A percentile compares a stretch with the other conserved stretches of the same genome.
Evolutionary conservation across 2,888 invertebrate genomes (phyloP).

Genomic region (Drosophila austrosaltans): DNA sequence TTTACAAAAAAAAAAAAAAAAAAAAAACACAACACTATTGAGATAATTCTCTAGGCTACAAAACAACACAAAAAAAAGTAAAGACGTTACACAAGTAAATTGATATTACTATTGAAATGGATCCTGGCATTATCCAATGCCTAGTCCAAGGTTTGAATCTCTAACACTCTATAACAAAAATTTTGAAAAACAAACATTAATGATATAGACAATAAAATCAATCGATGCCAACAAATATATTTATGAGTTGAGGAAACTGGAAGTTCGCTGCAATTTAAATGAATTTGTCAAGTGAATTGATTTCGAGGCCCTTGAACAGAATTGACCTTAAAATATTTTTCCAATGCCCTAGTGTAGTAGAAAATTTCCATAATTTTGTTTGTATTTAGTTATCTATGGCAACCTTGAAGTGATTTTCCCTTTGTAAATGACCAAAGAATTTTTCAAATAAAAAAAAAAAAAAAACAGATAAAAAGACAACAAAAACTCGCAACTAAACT

Average conservation of each 20-base stretch:
- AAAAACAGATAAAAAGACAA: neutral
- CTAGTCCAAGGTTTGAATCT: slow-evolving; percentile 66
- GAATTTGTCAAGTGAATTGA: neutral
- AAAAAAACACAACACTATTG: slow-evolving; percentile 1
- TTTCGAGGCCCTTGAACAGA: slow-evolving; percentile 15
- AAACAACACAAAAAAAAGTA: neutral
- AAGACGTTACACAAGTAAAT: slow-evolving; percentile 59
- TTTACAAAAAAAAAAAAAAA: slow-evolving; percentile 42
- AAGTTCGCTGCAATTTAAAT: slow-evolving; percentile 14
- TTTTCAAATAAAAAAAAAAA: neutral
- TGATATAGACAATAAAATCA: too few species aligned
- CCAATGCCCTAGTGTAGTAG: slow-evolving; percentile 50
- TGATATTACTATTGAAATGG: slow-evolving; percentile 56
- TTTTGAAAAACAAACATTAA: slow-evolving; percentile 7
- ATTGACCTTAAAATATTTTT: slow-evolving; percentile 48
- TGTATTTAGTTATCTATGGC: slow-evolving; percentile 15
- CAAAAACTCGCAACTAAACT: slow-evolving; percentile 14
- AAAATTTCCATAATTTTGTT: slow-evolving; percentile 23
- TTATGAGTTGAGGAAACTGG: slow-evolving; percentile 13
- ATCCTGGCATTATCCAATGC: slow-evolving; percentile 69
- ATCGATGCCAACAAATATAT: neutral
- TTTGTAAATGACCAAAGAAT: slow-evolving; percentile 36
- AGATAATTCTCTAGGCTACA: slow-evolving; percentile 52
- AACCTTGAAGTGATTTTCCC: slow-evolving; percentile 53
- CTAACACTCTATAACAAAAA: neutral